A percentile compares a stretch with the other conserved stretches of the same genome.
phyloP scores from a whole-genome alignment of 2,113 vertebrate genomes.

The Chaenogobius annularis region DNA sequence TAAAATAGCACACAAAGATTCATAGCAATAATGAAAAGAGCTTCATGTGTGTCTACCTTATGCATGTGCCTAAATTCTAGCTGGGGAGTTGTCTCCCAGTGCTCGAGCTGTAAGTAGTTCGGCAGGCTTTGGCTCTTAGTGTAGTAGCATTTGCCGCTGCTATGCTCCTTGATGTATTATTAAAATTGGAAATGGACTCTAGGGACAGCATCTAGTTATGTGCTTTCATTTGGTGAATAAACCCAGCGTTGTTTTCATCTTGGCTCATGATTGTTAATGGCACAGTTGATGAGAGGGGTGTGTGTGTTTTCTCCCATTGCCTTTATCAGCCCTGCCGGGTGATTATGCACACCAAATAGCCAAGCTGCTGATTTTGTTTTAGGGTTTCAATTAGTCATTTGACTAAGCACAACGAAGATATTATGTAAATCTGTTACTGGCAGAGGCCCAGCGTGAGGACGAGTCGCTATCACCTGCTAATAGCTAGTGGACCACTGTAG shows the following conservation, averaged over 20 bases:
- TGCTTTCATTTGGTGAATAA: slow-evolving; percentile 99
- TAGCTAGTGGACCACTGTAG: slow-evolving; percentile 82
- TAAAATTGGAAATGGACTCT: slow-evolving; percentile 99
- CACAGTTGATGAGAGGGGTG: slow-evolving; percentile 95
- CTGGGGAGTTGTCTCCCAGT: slow-evolving; percentile 91
- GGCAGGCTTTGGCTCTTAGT: slow-evolving; percentile 91
- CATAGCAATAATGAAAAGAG: too few species aligned
- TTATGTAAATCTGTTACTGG: slow-evolving; percentile 99
- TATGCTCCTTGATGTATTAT: slow-evolving; percentile 99
- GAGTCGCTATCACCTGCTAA: slow-evolving; percentile 84
- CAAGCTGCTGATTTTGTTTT: slow-evolving; percentile 98
- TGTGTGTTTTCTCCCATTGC: slow-evolving; percentile 77
- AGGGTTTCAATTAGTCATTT: slow-evolving; percentile 99
- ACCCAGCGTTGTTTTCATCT: slow-evolving; percentile 99
- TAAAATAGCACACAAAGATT: too few species aligned
- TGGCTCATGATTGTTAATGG: slow-evolving; percentile 99
- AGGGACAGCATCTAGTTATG: slow-evolving; percentile 98
- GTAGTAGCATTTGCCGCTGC: slow-evolving; percentile 93
- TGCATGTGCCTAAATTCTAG: slow-evolving; percentile 95
- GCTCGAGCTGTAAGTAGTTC: slow-evolving; percentile 90
- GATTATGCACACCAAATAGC: slow-evolving; percentile 98
- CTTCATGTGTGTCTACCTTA: slow-evolving; percentile 98
- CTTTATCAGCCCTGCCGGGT: slow-evolving; percentile 91
- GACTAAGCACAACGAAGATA: slow-evolving; percentile 99
- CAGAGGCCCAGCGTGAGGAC: slow-evolving; percentile 86